Evolutionary conservation across 2,113 vertebrate species (phyloP).

Genomic region (Pongo pygmaeus): DNA sequence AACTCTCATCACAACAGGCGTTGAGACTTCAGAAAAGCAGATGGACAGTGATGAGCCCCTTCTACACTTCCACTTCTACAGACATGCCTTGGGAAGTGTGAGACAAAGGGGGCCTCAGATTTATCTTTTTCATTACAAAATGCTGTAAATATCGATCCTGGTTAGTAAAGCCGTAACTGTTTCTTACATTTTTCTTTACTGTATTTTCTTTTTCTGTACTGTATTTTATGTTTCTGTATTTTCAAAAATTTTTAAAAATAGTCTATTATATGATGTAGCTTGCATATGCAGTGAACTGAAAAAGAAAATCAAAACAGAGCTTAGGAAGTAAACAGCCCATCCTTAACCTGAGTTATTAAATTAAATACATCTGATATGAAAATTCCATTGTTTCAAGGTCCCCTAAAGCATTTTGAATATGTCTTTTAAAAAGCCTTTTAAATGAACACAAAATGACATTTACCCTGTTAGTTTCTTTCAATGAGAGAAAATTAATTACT

Average conservation of each 20-base stretch:
- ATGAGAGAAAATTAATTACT: not conserved
- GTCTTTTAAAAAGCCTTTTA: not conserved
- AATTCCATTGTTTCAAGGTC: not conserved
- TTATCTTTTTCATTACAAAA: not conserved
- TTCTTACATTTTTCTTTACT: not conserved
- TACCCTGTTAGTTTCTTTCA: not conserved
- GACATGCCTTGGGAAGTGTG: not conserved
- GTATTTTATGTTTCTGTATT: not conserved
- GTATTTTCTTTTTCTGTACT: not conserved
- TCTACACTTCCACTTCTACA: not conserved
- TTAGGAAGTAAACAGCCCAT: not conserved
- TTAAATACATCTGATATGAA: not conserved
- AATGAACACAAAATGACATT: not conserved
- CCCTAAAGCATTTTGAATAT: not conserved
- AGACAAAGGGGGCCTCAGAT: not conserved
- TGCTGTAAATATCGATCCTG: not conserved
- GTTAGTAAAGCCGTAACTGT: too few species aligned
- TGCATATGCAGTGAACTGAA: not conserved
- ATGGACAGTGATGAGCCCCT: rapidly evolving
- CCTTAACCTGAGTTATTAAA: not conserved
- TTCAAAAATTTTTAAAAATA: not conserved
- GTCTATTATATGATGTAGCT: not conserved
- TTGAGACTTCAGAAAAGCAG: not conserved
- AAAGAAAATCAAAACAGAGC: not conserved
- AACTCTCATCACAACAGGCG: not conserved